A percentile compares a stretch with the other conserved stretches of the same genome.
Evolutionary conservation across 37 sponge, comb jelly and placozoan species (phyloP).

Genomic region (Agelas oroides): DNA sequence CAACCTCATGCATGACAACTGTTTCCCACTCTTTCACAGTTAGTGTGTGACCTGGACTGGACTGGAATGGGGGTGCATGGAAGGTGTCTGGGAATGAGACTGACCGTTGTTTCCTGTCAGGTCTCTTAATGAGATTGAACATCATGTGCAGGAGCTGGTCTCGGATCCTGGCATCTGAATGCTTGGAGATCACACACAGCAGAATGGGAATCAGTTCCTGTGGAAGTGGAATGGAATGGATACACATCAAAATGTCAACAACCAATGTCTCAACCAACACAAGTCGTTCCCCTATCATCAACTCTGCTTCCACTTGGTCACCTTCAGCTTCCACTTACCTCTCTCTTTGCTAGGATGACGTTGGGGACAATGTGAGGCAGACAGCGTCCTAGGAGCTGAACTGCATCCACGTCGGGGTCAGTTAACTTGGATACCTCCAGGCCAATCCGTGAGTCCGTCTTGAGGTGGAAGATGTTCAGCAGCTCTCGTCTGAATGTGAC

Average conservation of each 20-base stretch:
- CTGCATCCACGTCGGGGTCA: conserved; percentile 55
- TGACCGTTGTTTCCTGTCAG: conserved; percentile 77
- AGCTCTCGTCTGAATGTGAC: conserved; percentile 68
- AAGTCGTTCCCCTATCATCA: too few relatives aligned
- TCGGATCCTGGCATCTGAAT: conserved; percentile 70
- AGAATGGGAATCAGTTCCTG: conserved; percentile 91
- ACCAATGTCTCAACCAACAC: too few relatives aligned
- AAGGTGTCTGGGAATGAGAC: too few relatives aligned
- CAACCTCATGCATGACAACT: too few relatives aligned
- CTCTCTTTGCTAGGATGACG: conserved; percentile 82
- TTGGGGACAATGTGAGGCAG: conserved; percentile 83
- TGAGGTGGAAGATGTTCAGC: conserved; percentile 46
- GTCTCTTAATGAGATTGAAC: conserved; percentile 90
- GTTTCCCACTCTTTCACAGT: too few relatives aligned
- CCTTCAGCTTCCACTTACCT: conserved; percentile 79
- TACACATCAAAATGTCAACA: too few relatives aligned
- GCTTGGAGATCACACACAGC: conserved; percentile 68
- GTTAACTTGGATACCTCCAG: conserved; percentile 75
- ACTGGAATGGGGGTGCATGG: too few relatives aligned
- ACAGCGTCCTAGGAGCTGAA: conserved; percentile 66
- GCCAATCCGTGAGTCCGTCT: conserved; percentile 59
- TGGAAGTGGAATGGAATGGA: neutral
- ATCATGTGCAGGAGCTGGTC: conserved; percentile 80
- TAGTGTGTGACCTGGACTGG: too few relatives aligned
- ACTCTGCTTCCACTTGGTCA: too few relatives aligned